These are phyloP conservation scores for Mythimna pallens DNA, from an alignment of 2,888 invertebrate genomes.

Conservation along the genomic window DNA sequence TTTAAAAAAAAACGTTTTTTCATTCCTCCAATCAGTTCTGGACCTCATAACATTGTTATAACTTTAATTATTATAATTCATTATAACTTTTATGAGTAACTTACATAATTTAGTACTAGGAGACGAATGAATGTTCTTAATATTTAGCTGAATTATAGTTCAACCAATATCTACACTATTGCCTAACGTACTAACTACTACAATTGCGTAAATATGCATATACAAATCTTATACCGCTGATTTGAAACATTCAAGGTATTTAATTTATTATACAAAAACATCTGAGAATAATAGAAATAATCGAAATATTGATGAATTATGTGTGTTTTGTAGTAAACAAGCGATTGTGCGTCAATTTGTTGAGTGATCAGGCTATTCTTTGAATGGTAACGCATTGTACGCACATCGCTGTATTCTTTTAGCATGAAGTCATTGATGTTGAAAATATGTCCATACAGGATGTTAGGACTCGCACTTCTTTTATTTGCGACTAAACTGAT, in stretches of 20 bases:
- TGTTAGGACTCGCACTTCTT: slow-evolving; percentile 57
- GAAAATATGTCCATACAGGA: slow-evolving; percentile 77
- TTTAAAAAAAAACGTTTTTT: too few species aligned
- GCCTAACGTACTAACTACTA: background rate
- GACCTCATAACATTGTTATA: background rate
- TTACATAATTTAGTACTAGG: too few species aligned
- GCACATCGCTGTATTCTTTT: slow-evolving; percentile 75
- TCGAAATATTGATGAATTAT: slow-evolving; percentile 23
- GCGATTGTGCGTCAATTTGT: slow-evolving; percentile 53
- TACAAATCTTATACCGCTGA: background rate
- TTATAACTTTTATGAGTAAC: background rate
- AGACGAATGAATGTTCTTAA: too few species aligned
- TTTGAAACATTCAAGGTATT: background rate
- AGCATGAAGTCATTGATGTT: slow-evolving; percentile 83
- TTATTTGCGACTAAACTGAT: background rate
- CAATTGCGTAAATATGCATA: background rate
- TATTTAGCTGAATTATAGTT: too few species aligned
- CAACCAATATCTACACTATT: background rate
- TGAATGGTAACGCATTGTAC: slow-evolving; percentile 67
- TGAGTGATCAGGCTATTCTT: slow-evolving; percentile 67
- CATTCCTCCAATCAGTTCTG: background rate
- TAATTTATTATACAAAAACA: background rate
- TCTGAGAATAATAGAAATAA: slow-evolving; percentile 16
- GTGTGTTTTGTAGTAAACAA: slow-evolving; percentile 45
- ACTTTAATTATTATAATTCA: background rate